Evolutionary conservation across 2,888 invertebrate genomes (phyloP).

Genomic region (Pyralis farinalis): DNA sequence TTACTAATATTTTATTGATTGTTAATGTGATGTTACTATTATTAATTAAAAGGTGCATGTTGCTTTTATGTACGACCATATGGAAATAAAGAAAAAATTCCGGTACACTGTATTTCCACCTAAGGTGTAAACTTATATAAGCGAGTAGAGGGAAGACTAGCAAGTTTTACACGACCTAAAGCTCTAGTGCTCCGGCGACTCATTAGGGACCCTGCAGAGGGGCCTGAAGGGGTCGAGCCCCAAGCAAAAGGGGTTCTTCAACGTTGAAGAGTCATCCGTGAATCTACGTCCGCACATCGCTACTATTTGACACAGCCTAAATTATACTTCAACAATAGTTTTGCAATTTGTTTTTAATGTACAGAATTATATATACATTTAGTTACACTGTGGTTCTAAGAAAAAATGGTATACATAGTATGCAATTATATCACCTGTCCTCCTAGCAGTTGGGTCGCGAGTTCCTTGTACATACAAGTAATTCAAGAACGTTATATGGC

Average conservation of each 20-base stretch:
- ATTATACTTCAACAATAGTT: slow-evolving; percentile 11
- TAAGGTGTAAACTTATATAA: too few relatives aligned
- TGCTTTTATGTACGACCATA: slow-evolving; percentile 31
- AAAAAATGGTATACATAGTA: slow-evolving; percentile 16
- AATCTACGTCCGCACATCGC: slow-evolving; percentile 48
- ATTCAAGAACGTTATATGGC: slow-evolving; percentile 43
- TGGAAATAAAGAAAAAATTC: slow-evolving; percentile 61
- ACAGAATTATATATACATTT: too few relatives aligned
- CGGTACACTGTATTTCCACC: slow-evolving; percentile 52
- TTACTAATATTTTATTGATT: too few relatives aligned
- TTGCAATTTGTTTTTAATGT: not conserved
- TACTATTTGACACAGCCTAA: slow-evolving; percentile 34
- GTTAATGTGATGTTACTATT: too few relatives aligned
- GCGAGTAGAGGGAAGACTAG: slow-evolving; percentile 58
- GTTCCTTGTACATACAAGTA: slow-evolving; percentile 29
- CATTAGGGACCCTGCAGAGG: slow-evolving; percentile 71
- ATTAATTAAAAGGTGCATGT: too few relatives aligned
- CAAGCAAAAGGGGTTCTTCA: slow-evolving; percentile 66
- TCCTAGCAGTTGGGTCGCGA: slow-evolving; percentile 38
- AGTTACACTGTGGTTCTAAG: slow-evolving; percentile 31
- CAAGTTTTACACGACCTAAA: slow-evolving; percentile 75
- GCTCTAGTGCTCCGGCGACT: slow-evolving; percentile 78
- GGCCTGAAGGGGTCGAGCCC: slow-evolving; percentile 62
- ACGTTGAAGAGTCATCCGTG: slow-evolving; percentile 60
- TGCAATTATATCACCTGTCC: slow-evolving; percentile 31